These are phyloP conservation scores for Sclerurus mexicanus DNA, from an alignment of 2,113 vertebrate genomes.

Conservation along the genomic window DNA sequence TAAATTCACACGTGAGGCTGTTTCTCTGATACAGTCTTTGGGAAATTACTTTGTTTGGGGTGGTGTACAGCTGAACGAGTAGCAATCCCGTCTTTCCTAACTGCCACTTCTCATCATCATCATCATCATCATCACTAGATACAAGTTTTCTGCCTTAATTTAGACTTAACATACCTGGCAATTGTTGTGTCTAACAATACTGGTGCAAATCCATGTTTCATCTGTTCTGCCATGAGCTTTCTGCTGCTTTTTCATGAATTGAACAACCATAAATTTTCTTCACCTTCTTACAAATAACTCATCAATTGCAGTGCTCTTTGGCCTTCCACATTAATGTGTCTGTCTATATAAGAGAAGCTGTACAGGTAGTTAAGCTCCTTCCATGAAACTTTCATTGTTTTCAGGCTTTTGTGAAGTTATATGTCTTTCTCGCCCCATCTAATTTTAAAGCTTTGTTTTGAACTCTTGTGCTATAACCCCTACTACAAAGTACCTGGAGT, in stretches of 20 bases:
- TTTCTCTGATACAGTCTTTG: neutral
- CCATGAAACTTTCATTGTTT: neutral
- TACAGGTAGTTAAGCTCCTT: neutral
- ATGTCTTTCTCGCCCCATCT: neutral
- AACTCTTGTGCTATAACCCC: neutral
- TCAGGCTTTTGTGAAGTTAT: neutral
- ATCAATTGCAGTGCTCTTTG: neutral
- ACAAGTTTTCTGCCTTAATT: neutral
- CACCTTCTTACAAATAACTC: neutral
- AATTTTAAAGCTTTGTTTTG: neutral
- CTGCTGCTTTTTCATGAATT: neutral
- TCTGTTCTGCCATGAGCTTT: neutral
- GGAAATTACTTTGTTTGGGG: neutral
- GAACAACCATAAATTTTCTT: neutral
- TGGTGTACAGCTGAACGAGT: neutral
- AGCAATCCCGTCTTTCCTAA: neutral
- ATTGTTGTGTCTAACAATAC: neutral
- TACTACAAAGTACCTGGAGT: neutral
- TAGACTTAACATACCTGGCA: neutral
- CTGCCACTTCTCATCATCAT: neutral
- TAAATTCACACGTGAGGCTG: neutral
- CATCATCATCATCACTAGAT: neutral
- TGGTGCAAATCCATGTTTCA: neutral
- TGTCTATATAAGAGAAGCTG: neutral
- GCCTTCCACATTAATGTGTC: neutral